Evolutionary conservation across 2,797 vertebrate species (phyloP).

Genomic region (Eupleurogrammus muticus): DNA sequence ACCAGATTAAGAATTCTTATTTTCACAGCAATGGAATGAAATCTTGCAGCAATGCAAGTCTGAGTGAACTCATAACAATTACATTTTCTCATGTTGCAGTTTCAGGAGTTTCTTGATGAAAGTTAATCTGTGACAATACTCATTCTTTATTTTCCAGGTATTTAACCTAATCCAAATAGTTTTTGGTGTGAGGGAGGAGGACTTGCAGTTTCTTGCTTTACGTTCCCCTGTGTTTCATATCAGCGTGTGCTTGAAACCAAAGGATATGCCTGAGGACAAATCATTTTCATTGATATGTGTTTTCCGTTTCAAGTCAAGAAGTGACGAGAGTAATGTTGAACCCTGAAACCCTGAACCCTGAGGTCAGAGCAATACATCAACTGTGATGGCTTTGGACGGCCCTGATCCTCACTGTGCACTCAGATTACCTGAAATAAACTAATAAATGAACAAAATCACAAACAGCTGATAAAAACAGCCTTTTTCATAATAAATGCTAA

Average conservation of each 20-base stretch:
- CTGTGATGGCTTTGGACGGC: slow-evolving; percentile 25
- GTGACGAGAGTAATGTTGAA: slow-evolving; percentile 23
- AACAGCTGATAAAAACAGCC: slow-evolving; percentile 6
- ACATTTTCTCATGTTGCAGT: slow-evolving; percentile 17
- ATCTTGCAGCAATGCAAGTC: slow-evolving; percentile 5
- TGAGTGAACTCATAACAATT: slow-evolving; percentile 7
- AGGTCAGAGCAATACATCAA: slow-evolving; percentile 19
- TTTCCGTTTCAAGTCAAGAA: slow-evolving; percentile 61
- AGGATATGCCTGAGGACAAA: slow-evolving; percentile 71
- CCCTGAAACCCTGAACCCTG: slow-evolving; percentile 43
- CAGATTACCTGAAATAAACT: slow-evolving; percentile 20
- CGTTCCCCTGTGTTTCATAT: slow-evolving; percentile 4
- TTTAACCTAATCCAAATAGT: not conserved
- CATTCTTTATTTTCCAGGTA: slow-evolving; percentile 8
- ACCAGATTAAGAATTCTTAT: too few species aligned
- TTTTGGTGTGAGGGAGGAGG: slow-evolving; percentile 4
- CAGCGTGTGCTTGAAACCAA: slow-evolving; percentile 12
- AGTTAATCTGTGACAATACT: not conserved
- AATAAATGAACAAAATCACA: slow-evolving; percentile 25
- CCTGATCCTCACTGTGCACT: not conserved
- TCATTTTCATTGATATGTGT: slow-evolving; percentile 70
- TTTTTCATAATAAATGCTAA: slow-evolving; percentile 6
- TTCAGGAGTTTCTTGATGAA: slow-evolving; percentile 11
- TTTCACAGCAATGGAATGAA: not conserved
- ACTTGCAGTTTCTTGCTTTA: too few species aligned